These are phyloP conservation scores for Cartodere bifasciata DNA, from an alignment of 2,888 invertebrate species.

Conservation along the genomic window DNA sequence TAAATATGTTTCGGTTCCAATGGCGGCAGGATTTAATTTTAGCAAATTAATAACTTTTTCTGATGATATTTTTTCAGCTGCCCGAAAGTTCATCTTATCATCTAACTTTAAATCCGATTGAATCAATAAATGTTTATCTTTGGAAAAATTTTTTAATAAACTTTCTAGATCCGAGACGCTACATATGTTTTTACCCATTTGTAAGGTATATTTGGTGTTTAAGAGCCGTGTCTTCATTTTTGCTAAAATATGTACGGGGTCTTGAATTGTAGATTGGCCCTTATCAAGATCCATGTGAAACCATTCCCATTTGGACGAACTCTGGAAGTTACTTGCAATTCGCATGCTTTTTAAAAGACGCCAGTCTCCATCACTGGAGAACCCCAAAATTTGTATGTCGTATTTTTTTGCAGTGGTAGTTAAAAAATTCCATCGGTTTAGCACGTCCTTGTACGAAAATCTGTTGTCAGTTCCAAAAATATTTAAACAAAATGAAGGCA, in stretches of 20 bases:
- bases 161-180: no score
- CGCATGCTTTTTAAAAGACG: no score
- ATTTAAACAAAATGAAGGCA: slow-evolving; percentile 17
- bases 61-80: slow-evolving; percentile 8
- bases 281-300: no score
- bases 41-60: slow-evolving; percentile 4
- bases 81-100: slow-evolving; percentile 12
- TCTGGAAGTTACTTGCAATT: no score
- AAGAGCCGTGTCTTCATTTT: slow-evolving; percentile 7
- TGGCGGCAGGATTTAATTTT: not conserved
- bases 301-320: no score
- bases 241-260: slow-evolving; percentile 17
- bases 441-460: slow-evolving; percentile 17
- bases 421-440: slow-evolving; percentile 16
- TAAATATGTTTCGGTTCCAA: slow-evolving; percentile 6
- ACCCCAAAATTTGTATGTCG: no score
- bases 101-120: slow-evolving; percentile 1
- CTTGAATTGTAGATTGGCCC: no score
- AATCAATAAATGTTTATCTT: slow-evolving; percentile 8
- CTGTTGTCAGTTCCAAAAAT: slow-evolving; percentile 20
- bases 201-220: slow-evolving; percentile 2
- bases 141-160: slow-evolving; percentile 6
- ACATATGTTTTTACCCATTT: no score
- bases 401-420: no score
- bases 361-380: no score